Evolutionary conservation across 2,113 vertebrate genomes (phyloP), one percentile per base, ranked within the genome.

Genomic region (Pygoscelis adeliae): DNA sequence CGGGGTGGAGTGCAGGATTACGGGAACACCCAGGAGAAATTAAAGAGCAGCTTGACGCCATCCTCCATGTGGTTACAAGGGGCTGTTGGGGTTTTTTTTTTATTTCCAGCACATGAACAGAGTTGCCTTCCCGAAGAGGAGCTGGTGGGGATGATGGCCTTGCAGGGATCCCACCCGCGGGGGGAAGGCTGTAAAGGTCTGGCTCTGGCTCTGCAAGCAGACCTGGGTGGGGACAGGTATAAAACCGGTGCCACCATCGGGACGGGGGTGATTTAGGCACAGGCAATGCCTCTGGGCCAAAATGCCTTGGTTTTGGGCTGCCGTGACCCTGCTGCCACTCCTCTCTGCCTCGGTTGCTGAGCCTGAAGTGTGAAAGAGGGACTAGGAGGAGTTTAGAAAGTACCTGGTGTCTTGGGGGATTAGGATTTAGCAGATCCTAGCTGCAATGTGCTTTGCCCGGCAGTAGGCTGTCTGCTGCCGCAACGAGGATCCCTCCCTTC

Each of bases 51-150:
- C 13, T 76, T 79, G 90, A 85, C 0, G 38, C 65, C 80, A 83
- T 83, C 46, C 0, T 71, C 44, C n/a, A 10, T 5, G 3, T 0
- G 0, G 42, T 71, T 65, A 62, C 0, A 0, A 73, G 55, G 25
- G 72, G 13, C 25, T 17, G 5, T 23, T 61, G 34, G 44, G 52
- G 11, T 13, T 3, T 17, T 44, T 61, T 42, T 30, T 13, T 4
- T 8, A 40, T 69, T 34, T 25, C 49, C n/a, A 77, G n/a, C 22
- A 9, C 13, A 2, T 26, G 79, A 32, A 2, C 34, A n/a, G 15
- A 50, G 10, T 0, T 49, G 56, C 36, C 34, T 14, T 55, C 15
- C 44, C 5, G 0, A 7, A 36, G 34, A 49, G 40, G 50, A 61
- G 42, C 59, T 42, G 83, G 27, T 26, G 76, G 59, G 50, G n/a